Conservation (phyloP, 2,113 vertebrate genomes). For the Hiodon tergisus region DNA sequence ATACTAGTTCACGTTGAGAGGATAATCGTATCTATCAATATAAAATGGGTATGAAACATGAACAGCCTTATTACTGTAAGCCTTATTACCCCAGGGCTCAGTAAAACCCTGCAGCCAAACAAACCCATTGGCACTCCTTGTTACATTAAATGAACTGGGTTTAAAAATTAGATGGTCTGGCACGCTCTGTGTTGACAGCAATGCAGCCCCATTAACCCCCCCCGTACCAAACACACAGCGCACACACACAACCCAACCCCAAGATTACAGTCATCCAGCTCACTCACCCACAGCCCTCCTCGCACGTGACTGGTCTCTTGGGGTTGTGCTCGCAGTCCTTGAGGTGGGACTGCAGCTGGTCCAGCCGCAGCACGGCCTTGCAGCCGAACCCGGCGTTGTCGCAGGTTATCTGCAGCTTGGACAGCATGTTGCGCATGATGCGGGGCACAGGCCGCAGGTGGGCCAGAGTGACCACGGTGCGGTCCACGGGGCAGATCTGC, state of each 20-base stretch:
- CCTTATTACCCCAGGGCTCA: no score
- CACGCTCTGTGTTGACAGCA: no score
- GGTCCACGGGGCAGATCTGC: slow-evolving; percentile 96
- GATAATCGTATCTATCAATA: no score
- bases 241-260: neutral
- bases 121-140: neutral
- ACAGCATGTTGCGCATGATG: slow-evolving; percentile 99
- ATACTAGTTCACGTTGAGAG: no score
- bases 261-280: neutral
- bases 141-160: no score
- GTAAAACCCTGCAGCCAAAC: neutral
- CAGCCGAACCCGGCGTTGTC: slow-evolving; percentile 95
- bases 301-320: slow-evolving; percentile 90
- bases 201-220: neutral
- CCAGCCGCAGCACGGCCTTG: slow-evolving; percentile 83
- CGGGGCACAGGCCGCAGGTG: slow-evolving; percentile 94
- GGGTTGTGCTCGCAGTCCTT: slow-evolving; percentile 98
- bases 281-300: slow-evolving; percentile 91
- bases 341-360: slow-evolving; percentile 94
- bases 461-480: slow-evolving; percentile 94
- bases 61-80: no score
- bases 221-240: neutral
- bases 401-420: slow-evolving; percentile 92
- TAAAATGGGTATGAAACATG: no score
- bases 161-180: no score